Evolutionary conservation across 2,113 vertebrate genomes (phyloP).

Genomic region (Deroptyus accipitrinus): DNA sequence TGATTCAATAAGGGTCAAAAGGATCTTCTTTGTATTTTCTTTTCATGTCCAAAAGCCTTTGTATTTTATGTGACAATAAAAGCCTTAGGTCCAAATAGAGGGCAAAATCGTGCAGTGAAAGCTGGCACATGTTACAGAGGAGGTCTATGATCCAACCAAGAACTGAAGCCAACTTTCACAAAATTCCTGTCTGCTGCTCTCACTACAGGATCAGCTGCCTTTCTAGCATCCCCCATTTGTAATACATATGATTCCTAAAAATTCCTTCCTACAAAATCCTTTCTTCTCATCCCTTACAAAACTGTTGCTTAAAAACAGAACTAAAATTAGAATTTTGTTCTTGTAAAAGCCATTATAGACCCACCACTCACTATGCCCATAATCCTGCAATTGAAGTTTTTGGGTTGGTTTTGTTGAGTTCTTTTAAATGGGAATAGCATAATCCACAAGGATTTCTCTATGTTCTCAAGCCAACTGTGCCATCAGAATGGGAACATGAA

Average conservation of each 20-base stretch:
- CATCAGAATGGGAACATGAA: constrained; percentile 28
- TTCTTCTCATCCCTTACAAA: neutral
- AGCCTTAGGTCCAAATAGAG: neutral
- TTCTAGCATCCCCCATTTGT: neutral
- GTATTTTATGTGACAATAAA: constrained; percentile 1
- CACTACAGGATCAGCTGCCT: neutral
- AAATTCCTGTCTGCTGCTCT: neutral
- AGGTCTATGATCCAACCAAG: neutral
- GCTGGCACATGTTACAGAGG: neutral
- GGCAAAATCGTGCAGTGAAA: neutral
- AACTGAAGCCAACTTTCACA: neutral
- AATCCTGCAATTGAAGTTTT: neutral
- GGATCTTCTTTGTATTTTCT: constrained; percentile 1
- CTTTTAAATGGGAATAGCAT: neutral
- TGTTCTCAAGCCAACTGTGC: constrained; percentile 57
- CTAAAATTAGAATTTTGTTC: neutral
- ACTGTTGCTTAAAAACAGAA: neutral
- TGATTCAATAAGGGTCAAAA: constrained; percentile 1
- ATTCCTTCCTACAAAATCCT: neutral
- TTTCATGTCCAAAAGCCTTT: constrained; percentile 15
- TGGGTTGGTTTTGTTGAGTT: neutral
- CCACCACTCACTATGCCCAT: neutral
- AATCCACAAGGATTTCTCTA: constrained; percentile 48
- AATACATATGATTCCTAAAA: neutral
- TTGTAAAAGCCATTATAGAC: neutral